phyloP scores from a whole-genome alignment of 2,888 invertebrate species.

The Tortrix viridana region DNA sequence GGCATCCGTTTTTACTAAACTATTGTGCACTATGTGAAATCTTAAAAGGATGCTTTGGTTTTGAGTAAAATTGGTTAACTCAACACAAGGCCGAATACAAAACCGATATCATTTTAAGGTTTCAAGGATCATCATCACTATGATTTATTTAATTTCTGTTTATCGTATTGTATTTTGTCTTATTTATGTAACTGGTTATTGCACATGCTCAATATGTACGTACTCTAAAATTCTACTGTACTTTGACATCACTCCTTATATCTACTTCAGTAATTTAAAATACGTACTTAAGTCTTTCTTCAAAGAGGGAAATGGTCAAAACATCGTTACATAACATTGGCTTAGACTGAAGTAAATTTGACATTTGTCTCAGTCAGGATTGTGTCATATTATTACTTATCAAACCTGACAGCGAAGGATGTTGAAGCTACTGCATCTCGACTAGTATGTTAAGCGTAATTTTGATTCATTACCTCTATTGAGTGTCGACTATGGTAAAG shows the following conservation, averaged over 20 bases:
- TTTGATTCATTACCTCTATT: not conserved
- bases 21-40: no score
- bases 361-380: not conserved
- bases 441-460: not conserved
- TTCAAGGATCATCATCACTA: not conserved
- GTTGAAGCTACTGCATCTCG: not conserved
- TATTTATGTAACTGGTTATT: constrained; percentile 47
- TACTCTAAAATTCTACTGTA: not conserved
- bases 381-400: not conserved
- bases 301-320: not conserved
- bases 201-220: constrained; percentile 54
- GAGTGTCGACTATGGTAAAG: not conserved
- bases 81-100: no score
- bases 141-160: constrained; percentile 5
- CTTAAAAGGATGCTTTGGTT: no score
- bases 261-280: not conserved
- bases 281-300: not conserved
- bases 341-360: not conserved
- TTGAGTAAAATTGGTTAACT: no score
- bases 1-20: constrained; percentile 5
- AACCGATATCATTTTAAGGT: no score
- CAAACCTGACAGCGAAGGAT: no score
- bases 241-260: not conserved
- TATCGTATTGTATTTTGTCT: constrained; percentile 23
- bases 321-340: not conserved